phyloP scores from a whole-genome alignment of 2,113 vertebrate species.

The Morone saxatilis region DNA sequence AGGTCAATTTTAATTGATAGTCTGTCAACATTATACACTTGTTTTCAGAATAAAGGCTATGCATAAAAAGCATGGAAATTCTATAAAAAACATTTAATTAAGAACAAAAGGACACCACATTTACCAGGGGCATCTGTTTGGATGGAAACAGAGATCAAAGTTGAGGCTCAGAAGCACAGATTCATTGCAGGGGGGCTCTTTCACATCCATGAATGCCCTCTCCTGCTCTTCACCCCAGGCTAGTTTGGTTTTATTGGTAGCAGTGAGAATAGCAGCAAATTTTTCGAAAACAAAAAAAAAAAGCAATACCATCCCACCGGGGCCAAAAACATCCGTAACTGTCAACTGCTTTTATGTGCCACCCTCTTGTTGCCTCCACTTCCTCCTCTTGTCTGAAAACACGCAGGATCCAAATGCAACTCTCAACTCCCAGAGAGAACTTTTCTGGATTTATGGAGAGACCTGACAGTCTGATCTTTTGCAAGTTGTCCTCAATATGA shows the following conservation, averaged over 20 bases:
- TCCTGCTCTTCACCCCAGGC: conserved; percentile 16
- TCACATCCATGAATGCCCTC: conserved; percentile 17
- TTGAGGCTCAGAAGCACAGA: conserved; percentile 10
- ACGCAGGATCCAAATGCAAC: neutral
- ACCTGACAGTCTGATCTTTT: conserved; percentile 25
- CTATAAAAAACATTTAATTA: neutral
- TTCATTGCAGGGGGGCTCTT: neutral
- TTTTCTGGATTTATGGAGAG: conserved; percentile 7
- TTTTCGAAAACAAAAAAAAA: neutral
- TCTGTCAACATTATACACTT: neutral
- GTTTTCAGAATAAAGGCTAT: neutral
- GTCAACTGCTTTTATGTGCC: conserved; percentile 24
- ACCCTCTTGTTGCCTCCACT: neutral
- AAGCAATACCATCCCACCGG: neutral
- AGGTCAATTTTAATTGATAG: neutral
- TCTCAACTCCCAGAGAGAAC: conserved; percentile 1
- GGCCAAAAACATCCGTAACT: conserved; percentile 22
- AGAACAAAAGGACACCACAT: neutral
- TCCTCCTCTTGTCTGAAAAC: conserved; percentile 17
- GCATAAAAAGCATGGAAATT: neutral
- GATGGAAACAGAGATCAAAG: neutral
- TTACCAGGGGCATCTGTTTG: conserved; percentile 5
- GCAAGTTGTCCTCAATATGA: conserved; percentile 19
- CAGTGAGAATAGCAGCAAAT: neutral
- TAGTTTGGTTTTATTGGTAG: conserved; percentile 28